phyloP scores from a whole-genome alignment of 2,797 vertebrate species.

The Toxotes lorentzi region DNA sequence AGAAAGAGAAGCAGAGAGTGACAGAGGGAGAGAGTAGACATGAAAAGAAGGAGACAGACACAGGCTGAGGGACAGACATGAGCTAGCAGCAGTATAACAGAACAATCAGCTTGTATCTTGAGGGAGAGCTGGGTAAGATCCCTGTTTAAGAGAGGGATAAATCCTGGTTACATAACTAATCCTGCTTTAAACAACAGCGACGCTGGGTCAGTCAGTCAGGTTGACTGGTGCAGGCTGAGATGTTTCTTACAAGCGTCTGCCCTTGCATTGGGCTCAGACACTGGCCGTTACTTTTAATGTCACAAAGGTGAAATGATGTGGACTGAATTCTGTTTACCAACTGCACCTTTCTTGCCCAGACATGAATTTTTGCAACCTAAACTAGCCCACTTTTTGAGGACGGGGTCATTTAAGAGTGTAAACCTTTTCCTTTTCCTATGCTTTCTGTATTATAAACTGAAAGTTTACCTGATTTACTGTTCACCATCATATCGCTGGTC shows the following conservation, averaged over 20 bases:
- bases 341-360: neutral
- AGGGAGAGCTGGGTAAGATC: conserved; percentile 53
- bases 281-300: neutral
- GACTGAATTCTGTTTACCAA: too few species aligned
- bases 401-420: neutral
- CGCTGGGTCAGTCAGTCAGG: conserved; percentile 47
- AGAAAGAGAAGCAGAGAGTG: conserved; percentile 9
- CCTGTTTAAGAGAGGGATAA: conserved; percentile 62
- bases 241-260: conserved; percentile 31
- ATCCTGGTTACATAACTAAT: conserved; percentile 77
- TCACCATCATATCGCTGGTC: neutral
- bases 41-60: neutral
- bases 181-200: conserved; percentile 62
- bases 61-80: neutral
- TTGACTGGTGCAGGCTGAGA: conserved; percentile 34
- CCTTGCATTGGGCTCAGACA: conserved; percentile 7
- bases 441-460: neutral
- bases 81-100: conserved; percentile 6
- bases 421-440: neutral
- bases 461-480: neutral
- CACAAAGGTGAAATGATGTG: neutral
- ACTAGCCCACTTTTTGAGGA: neutral
- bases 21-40: neutral
- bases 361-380: neutral
- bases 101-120: conserved; percentile 57